These are phyloP conservation scores for Macrosteles quadrilineatus DNA, from an alignment of 1,140 invertebrate genomes.

Conservation along the genomic window DNA sequence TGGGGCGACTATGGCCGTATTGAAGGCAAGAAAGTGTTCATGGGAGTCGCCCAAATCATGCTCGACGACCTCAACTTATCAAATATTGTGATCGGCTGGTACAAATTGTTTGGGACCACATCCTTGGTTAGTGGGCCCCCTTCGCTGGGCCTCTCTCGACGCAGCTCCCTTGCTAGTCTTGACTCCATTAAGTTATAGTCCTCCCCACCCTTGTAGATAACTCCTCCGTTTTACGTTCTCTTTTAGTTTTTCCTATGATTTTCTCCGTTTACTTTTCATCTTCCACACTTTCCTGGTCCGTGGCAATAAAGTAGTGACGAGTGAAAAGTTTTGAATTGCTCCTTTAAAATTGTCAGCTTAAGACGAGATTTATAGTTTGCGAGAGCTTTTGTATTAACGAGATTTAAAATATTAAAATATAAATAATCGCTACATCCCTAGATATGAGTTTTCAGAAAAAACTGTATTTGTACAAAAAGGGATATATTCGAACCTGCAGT, in stretches of 20 bases:
- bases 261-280: background rate
- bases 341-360: no score
- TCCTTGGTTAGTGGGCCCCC: constrained; percentile 88
- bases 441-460: no score
- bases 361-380: no score
- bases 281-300: background rate
- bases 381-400: no score
- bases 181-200: constrained; percentile 60
- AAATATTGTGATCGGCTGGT: constrained; percentile 98
- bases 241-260: background rate
- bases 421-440: no score
- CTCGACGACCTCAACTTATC: constrained; percentile 95
- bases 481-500: background rate
- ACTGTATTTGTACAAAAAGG: no score
- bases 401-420: no score
- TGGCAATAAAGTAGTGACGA: constrained; percentile 9
- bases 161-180: constrained; percentile 70
- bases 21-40: constrained; percentile 96
- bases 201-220: constrained; percentile 3
- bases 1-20: constrained; percentile 99
- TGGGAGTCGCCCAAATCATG: constrained; percentile 99
- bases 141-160: constrained; percentile 67
- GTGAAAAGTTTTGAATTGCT: no score
- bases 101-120: constrained; percentile 97
- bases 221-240: background rate